Percentiles rank a stretch among this genome's conserved stretches.
Evolutionary conservation across 2,888 invertebrate species (phyloP).

Genomic region (Drosophila nigritarsus): DNA sequence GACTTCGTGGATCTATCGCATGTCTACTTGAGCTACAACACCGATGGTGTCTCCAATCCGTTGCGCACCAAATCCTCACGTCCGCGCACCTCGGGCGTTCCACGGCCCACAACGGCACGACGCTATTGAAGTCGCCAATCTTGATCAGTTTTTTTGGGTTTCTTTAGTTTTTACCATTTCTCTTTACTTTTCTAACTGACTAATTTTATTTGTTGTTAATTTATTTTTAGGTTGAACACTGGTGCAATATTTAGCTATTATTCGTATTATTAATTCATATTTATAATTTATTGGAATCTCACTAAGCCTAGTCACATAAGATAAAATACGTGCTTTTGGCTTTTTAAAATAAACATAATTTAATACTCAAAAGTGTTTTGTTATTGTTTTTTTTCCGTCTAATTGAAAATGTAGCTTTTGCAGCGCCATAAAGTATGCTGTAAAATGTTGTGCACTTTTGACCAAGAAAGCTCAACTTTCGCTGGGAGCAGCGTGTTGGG

Average conservation of each 20-base stretch:
- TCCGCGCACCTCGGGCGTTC: conserved; percentile 86
- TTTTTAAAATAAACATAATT: conserved; percentile 62
- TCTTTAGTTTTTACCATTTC: conserved; percentile 61
- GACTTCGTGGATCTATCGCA: conserved; percentile 88
- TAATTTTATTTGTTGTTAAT: conserved; percentile 58
- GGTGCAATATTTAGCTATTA: conserved; percentile 63
- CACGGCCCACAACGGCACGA: conserved; percentile 86
- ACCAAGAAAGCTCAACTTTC: conserved; percentile 54
- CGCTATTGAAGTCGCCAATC: conserved; percentile 75
- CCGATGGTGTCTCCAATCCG: conserved; percentile 86
- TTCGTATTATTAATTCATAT: conserved; percentile 44
- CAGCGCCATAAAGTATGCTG: conserved; percentile 18
- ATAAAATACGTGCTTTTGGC: conserved; percentile 59
- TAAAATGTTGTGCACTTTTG: not conserved
- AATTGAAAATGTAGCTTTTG: not conserved
- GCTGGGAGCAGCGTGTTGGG: conserved; percentile 11
- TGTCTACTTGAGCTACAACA: conserved; percentile 89
- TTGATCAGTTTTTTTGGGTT: conserved; percentile 66
- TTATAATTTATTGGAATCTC: conserved; percentile 51
- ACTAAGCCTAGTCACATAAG: conserved; percentile 45
- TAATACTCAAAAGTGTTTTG: conserved; percentile 30
- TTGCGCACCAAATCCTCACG: conserved; percentile 86
- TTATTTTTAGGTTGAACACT: conserved; percentile 70
- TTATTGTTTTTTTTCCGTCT: not conserved
- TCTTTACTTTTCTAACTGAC: conserved; percentile 52